A percentile compares a stretch with the other conserved stretches of the same genome.
Conservation (phyloP, 2,888 invertebrate species). For the Gisinianus flammeolus region DNA sequence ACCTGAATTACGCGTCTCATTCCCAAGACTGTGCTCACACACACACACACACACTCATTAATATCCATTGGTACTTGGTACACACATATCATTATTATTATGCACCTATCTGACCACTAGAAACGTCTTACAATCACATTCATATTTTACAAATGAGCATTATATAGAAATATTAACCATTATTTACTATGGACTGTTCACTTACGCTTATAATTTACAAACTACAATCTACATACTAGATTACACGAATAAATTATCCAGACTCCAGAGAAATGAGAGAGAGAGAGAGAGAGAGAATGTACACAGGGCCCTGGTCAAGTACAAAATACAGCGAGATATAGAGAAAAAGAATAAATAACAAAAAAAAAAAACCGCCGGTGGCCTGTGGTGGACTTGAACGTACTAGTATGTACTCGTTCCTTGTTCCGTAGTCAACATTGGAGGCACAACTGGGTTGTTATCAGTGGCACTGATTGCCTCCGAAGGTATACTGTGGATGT, state of each 20-base stretch:
- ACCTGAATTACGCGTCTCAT: slow-evolving; percentile 28
- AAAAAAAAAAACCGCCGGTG: not conserved
- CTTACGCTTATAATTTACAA: not conserved
- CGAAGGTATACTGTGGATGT: not conserved
- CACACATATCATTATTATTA: not conserved
- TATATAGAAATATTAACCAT: not conserved
- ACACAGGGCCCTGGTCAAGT: not conserved
- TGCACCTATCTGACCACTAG: not conserved
- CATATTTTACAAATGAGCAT: not conserved
- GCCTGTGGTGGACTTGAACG: not conserved
- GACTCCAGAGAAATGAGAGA: not conserved
- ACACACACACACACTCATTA: not conserved
- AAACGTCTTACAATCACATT: slow-evolving; percentile 12
- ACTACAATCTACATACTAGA: not conserved
- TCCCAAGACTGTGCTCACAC: not conserved
- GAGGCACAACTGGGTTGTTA: slow-evolving; percentile 8
- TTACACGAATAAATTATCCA: not conserved
- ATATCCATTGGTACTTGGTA: not conserved
- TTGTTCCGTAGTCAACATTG: too few relatives aligned
- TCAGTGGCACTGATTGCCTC: slow-evolving; percentile 25
- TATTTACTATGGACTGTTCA: not conserved
- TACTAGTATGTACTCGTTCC: not conserved
- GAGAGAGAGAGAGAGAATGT: not conserved
- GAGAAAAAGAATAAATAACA: not conserved
- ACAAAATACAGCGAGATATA: not conserved